Evolutionary conservation across 2,797 vertebrate genomes (phyloP).

Genomic region (Oreortyx pictus): DNA sequence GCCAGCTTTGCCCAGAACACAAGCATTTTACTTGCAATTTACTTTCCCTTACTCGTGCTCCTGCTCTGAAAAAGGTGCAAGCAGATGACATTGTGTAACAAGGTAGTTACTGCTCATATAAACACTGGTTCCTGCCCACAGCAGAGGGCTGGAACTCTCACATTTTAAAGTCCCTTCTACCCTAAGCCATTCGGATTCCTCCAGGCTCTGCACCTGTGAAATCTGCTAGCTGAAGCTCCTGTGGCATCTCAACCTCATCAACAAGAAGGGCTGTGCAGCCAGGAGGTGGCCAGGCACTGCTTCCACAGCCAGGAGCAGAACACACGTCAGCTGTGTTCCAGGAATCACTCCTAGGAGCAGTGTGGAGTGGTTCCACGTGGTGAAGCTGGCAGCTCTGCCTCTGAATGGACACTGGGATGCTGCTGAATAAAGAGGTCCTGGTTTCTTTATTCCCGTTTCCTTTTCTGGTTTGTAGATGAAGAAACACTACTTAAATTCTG

Average conservation of each 20-base stretch:
- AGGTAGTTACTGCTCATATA: not conserved
- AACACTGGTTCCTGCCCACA: not conserved
- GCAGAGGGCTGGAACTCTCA: not conserved
- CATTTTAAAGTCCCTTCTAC: no score
- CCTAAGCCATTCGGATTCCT: not conserved
- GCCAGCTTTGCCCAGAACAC: not conserved
- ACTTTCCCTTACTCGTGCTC: not conserved
- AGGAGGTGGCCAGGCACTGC: not conserved
- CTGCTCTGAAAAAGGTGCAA: not conserved
- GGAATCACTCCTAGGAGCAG: not conserved
- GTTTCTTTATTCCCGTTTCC: not conserved
- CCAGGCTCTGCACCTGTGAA: not conserved
- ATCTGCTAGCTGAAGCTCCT: not conserved
- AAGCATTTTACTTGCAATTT: not conserved
- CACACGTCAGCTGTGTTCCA: not conserved
- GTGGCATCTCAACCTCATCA: not conserved
- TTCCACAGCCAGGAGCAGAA: not conserved
- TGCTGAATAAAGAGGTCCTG: not conserved
- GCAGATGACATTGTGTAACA: not conserved
- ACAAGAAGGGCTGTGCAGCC: not conserved
- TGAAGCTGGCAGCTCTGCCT: not conserved
- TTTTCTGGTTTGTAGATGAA: constrained; percentile 3
- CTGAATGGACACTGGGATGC: not conserved
- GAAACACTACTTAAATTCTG: constrained; percentile 10
- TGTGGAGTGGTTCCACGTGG: not conserved